Evolutionary conservation across 1,140 invertebrate species (phyloP).

Genomic region (Bombus impatiens): DNA sequence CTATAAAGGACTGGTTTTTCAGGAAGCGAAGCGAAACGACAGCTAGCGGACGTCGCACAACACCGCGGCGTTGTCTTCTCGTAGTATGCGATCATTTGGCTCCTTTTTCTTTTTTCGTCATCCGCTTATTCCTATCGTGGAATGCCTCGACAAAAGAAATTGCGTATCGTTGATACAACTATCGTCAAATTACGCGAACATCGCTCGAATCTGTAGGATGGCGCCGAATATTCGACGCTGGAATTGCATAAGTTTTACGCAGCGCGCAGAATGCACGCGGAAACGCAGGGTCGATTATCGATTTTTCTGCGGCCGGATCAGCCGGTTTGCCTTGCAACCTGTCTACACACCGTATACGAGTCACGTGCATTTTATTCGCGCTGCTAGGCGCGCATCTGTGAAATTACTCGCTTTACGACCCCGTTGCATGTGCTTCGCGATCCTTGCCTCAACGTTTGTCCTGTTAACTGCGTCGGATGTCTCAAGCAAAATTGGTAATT

Average conservation of each 20-base stretch:
- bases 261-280: slow-evolving; percentile 8
- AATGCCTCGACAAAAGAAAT: neutral
- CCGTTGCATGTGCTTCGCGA: neutral
- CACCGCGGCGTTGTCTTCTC: slow-evolving; percentile 1
- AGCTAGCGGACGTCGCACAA: neutral
- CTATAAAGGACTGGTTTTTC: neutral
- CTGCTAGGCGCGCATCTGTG: neutral
- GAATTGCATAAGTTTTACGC: neutral
- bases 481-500: neutral
- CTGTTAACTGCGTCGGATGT: neutral
- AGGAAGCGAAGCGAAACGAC: slow-evolving; percentile 15
- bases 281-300: slow-evolving; percentile 27
- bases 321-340: slow-evolving; percentile 43
- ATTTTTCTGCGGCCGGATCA: slow-evolving; percentile 43
- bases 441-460: neutral
- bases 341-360: neutral
- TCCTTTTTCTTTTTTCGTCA: neutral
- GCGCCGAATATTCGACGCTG: slow-evolving; percentile 10
- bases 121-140: neutral
- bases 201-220: neutral
- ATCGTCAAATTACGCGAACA: neutral
- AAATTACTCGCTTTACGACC: slow-evolving; percentile 10
- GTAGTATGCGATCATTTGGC: neutral
- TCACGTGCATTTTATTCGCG: neutral
- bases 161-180: neutral